Conservation (phyloP, 1,140 invertebrate genomes). For the Procambarus clarkii region DNA sequence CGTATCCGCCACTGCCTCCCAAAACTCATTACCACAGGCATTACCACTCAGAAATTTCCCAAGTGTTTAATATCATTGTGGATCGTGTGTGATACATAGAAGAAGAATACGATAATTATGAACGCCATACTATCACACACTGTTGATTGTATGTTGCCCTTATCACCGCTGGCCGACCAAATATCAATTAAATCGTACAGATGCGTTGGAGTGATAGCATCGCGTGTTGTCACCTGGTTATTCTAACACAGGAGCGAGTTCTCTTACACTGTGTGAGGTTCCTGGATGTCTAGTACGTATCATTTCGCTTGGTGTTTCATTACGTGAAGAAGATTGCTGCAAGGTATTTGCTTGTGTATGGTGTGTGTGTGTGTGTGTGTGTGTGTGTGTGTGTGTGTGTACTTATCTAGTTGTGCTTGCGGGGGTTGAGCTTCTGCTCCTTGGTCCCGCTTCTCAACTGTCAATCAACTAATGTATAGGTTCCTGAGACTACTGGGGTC, state of each 20-base stretch:
- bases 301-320: background rate
- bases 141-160: slow-evolving; percentile 19
- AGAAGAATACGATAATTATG: slow-evolving; percentile 12
- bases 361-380: background rate
- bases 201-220: slow-evolving; percentile 37
- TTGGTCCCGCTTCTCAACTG: no score
- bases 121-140: slow-evolving; percentile 21
- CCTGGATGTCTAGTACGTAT: background rate
- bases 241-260: slow-evolving; percentile 13
- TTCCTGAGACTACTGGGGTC: no score
- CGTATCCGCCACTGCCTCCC: no score
- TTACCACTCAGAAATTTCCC: background rate
- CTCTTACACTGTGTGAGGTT: slow-evolving; percentile 1
- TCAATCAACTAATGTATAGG: no score
- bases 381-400: no score
- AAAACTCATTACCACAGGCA: background rate
- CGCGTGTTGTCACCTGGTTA: background rate
- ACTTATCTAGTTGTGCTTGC: no score
- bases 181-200: slow-evolving; percentile 44
- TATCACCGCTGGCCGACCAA: slow-evolving; percentile 30
- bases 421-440: no score
- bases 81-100: background rate
- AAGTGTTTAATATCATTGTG: background rate
- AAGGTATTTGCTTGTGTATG: background rate
- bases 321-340: background rate